Evolutionary conservation across 2,888 invertebrate species (phyloP), one percentile per base, ranked within the genome.

Genomic region (Suillia variegata): DNA sequence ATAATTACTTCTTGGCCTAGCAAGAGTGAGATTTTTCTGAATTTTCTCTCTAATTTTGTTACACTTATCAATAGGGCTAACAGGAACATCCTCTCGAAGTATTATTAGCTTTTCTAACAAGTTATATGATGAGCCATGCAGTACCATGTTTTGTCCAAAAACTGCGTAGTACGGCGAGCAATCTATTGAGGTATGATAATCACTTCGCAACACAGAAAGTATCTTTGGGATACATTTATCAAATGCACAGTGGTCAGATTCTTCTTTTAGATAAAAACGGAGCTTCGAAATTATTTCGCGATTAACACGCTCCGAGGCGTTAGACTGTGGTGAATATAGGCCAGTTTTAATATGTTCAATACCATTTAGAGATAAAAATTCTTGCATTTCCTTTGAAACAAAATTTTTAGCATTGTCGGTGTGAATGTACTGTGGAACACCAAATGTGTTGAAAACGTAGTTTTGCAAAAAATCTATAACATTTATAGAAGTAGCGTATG

Each of bases 241-340:
- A 5, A 5, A 26, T 6, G 20, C 12, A 34, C 15, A 12, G 15
- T 24, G 47, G 10, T 58, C 4, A 15, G 38, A 13, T 18, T 54
- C 54, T 17, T 24, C 13, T 21, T 57, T 54, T 18, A 56, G n/a
- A 10, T 22, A 18, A 8, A 51, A 10, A n/a, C 51, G 5, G 4
- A 77, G 66, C 59, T 68, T 69, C 1, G 74, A 72, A 8, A 69
- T 70, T 2, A 77, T 49, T 0, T 69, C 68, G 17, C 69, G 53
- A 54, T 77, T 76, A 0, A 68, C 62, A 1, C 73, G 58, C 59
- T 78, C 77, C 0, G 71, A 71, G 4, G 73, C 73, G 59, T 78
- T 77, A 2, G 61, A 56, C 62, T 78, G 77, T 0, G 76, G 73
- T 21, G 73, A 72, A 56, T 78, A 76, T 12, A 54, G 38, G 1